Base-by-base conservation (phyloP, 2,113 vertebrate genomes). In the Oreotrochilus melanogaster region DNA sequence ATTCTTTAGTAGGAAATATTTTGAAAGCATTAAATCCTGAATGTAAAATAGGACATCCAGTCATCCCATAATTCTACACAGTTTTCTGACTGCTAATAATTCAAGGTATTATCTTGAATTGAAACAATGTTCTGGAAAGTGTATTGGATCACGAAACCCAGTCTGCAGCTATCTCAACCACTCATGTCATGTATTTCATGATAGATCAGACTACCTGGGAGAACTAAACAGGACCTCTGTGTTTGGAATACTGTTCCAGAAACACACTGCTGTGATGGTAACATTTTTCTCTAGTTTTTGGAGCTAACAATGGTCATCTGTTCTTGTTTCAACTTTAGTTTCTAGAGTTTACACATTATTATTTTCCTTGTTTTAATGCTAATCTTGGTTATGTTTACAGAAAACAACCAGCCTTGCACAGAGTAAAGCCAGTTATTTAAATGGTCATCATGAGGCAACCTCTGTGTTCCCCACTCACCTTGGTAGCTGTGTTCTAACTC, bases 321-420 rank as follows among this genome's bases (percentile, higher is more conserved):
- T 35, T 91, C 43, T 33, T 61, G 18, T 58, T 62, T 23, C 57
- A 76, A 56, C 18, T 39, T 39, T 39, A 42, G 66, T 71, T 89
- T 7, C n/a, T 72, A 47, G n/a, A 62, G 16, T 71, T 88, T 64
- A 82, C 22, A 21, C 5, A 4, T 70, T 60, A 31, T 82, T 80
- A 15, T 80, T 73, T 69, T 66, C 18, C 30, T 7, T 53, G 42
- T 75, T 94, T 72, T 50, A 39, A 21, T 69, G 31, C 28, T 73
- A 50, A 70, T 86, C 37, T 64, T 14, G 66, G 14, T 25, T 62
- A 1, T 43, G 23, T 78, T 69, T 80, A 23, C 17, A 65, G 64
- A n/a, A 42, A 10, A 35, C 33, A 83, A 9, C 6, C 17, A 58
- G 6, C 6, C 33, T 58, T 61, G 3, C 1, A 0, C 54, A 18